These are phyloP conservation scores for Cricetomys ansorgei DNA, from an alignment of 2,113 vertebrate genomes.

Conservation along the genomic window DNA sequence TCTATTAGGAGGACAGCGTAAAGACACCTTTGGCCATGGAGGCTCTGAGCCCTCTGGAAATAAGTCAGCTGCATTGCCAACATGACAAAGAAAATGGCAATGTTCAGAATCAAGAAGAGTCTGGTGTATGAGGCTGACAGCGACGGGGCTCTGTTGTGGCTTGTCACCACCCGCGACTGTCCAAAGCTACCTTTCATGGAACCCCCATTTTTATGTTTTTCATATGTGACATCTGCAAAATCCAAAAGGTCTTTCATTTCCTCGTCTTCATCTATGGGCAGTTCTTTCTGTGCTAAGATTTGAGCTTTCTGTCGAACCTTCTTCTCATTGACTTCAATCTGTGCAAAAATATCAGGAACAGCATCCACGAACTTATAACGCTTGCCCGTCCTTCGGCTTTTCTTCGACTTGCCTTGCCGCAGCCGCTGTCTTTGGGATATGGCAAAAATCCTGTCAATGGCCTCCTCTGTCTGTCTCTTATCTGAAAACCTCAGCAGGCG, in stretches of 20 bases:
- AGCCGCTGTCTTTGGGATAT: conserved; percentile 90
- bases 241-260: conserved; percentile 95
- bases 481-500: conserved; percentile 94
- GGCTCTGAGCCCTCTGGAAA: conserved; percentile 93
- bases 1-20: conserved; percentile 95
- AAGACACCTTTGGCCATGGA: conserved; percentile 94
- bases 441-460: conserved; percentile 94
- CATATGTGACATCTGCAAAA: conserved; percentile 89
- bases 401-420: conserved; percentile 86
- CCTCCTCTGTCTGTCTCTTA: conserved; percentile 94
- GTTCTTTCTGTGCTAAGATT: conserved; percentile 91
- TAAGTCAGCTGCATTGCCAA: conserved; percentile 94
- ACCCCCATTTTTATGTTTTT: conserved; percentile 87
- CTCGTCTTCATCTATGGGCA: conserved; percentile 91
- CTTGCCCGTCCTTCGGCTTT: conserved; percentile 86
- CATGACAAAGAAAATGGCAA: conserved; percentile 96
- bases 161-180: conserved; percentile 86
- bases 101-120: conserved; percentile 96
- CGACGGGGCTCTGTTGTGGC: conserved; percentile 85
- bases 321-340: conserved; percentile 95
- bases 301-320: conserved; percentile 92
- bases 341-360: conserved; percentile 95
- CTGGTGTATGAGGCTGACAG: conserved; percentile 93
- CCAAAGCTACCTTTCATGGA: conserved; percentile 87
- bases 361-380: conserved; percentile 92